Base-by-base conservation (phyloP, 2,888 invertebrate species). In the Agriopis aurantiaria region DNA sequence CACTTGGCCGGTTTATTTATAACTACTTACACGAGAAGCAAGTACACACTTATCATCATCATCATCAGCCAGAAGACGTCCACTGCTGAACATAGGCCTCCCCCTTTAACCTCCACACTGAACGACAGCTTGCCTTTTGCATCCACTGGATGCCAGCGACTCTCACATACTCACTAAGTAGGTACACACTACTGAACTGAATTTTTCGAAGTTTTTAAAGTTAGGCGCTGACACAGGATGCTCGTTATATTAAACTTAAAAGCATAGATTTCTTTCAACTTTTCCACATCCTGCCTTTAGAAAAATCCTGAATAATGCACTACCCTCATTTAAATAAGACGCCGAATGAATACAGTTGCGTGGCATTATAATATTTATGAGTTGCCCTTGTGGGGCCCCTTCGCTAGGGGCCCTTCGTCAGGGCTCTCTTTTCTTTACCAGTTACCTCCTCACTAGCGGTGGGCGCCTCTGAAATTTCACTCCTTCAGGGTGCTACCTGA, bases 341-440 rank as follows among this genome's bases (percentile, higher is more conserved):
- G 77, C 77, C 75, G 76, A 78, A 80, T 77, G 81, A 77, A 78
- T 76, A 80, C 72, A 73, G 68, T 73, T 75, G 75, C 73, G 76
- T 75, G 65, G 72, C 71, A 89, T 89, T 89, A 89, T 83, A 89
- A 89, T 90, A 89, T 90, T 89, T 89, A 89, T 89, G 88, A 89
- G 85, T 66, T 67, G 68, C 79, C 68, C 71, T 66, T 66, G 65
- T 53, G 52, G 55, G 72, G 61, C 51, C 67, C 62, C 62, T 51
- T 33, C 49, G 14, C 40, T 41, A 46, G 49, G 49, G 40, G 59
- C 58, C 46, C 52, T 33, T 14, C 12, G 12, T 17, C 41, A 12
- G 33, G 48, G 48, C 45, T 33, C 45, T 17, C 17, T 51, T 33
- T 49, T 52, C 14, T 51, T 23, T 45, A 45, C 43, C 41, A 14